Percentiles rank a stretch among this genome's conserved stretches.
Conservation (phyloP, 2,888 invertebrate species). For the Lasioglossum leucozonium region DNA sequence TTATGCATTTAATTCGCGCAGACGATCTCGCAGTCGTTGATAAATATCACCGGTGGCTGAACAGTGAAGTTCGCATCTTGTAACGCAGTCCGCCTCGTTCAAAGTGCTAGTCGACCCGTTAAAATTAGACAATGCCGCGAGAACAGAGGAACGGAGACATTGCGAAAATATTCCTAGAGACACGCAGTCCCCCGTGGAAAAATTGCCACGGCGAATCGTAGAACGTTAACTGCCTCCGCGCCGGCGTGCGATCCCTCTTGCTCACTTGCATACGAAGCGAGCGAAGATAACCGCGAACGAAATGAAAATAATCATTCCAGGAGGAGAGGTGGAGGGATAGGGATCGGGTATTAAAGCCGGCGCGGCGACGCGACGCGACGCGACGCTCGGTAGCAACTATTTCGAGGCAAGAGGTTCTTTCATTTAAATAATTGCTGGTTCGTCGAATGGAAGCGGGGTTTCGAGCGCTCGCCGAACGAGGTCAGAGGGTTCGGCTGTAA, state of each 20-base stretch:
- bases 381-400: background rate
- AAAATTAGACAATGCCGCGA: background rate
- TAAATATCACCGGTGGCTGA: background rate
- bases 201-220: background rate
- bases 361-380: too few species aligned
- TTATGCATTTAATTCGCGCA: background rate
- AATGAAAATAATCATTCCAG: background rate
- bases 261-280: background rate
- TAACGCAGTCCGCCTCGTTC: background rate
- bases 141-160: background rate
- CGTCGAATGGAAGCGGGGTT: background rate
- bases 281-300: background rate
- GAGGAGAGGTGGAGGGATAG: too few species aligned
- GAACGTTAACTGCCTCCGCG: too few species aligned
- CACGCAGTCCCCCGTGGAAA: background rate
- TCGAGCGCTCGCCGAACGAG: background rate
- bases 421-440: constrained; percentile 41
- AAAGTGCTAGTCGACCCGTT: background rate
- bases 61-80: background rate
- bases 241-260: background rate
- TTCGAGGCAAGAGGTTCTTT: constrained; percentile 14
- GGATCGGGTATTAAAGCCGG: background rate
- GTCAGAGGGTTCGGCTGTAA: constrained; percentile 7
- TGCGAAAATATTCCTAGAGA: background rate
- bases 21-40: background rate